A percentile compares a stretch with the other conserved stretches of the same genome.
Conservation (phyloP, 2,113 vertebrate species). For the Verasper variegatus region DNA sequence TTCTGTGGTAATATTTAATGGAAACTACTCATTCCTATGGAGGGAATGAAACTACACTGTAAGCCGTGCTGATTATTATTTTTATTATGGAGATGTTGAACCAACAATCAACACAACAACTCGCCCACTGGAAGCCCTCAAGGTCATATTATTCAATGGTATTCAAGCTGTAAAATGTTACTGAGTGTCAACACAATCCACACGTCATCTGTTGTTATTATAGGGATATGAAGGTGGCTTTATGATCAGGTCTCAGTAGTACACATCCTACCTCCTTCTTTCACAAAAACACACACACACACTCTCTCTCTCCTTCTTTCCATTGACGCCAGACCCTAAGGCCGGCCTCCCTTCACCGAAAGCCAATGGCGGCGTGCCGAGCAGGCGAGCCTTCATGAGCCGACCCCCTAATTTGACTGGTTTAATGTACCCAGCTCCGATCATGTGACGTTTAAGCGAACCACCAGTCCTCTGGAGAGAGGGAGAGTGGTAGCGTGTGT, state of each 20-base stretch:
- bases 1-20: no score
- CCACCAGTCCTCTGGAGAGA: slow-evolving; percentile 38
- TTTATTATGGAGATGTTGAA: no score
- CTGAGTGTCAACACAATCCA: neutral
- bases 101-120: no score
- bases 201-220: neutral
- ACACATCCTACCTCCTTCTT: neutral
- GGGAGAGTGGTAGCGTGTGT: slow-evolving; percentile 1
- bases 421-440: slow-evolving; percentile 67
- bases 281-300: neutral
- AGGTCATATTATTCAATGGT: no score
- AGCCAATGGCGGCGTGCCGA: slow-evolving; percentile 83
- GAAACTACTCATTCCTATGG: no score
- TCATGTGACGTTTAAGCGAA: slow-evolving; percentile 80
- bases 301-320: slow-evolving; percentile 23
- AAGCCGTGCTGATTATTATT: no score
- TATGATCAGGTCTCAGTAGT: slow-evolving; percentile 15
- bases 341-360: slow-evolving; percentile 66
- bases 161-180: neutral
- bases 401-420: slow-evolving; percentile 71
- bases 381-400: slow-evolving; percentile 92
- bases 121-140: no score
- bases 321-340: slow-evolving; percentile 70
- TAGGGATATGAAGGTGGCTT: slow-evolving; percentile 7
- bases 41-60: no score